Conservation (phyloP, 2,888 invertebrate genomes). For the Cyrtodaria siliqua region DNA sequence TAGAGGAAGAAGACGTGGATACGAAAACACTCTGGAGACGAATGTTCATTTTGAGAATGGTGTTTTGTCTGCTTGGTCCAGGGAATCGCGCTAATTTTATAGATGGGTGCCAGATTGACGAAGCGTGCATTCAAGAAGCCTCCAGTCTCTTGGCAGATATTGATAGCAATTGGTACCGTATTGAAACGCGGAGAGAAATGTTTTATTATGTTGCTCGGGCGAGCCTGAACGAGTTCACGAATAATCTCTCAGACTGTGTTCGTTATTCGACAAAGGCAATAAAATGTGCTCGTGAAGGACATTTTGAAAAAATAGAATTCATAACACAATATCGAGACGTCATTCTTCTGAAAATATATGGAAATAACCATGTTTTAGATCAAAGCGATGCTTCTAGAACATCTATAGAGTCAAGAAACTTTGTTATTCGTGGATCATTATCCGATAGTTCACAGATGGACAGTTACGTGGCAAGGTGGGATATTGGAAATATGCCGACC, state of each 20-base stretch:
- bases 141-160: constrained; percentile 35
- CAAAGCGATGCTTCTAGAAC: too few species aligned
- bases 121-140: constrained; percentile 32
- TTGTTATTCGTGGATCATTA: too few species aligned
- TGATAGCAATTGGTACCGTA: constrained; percentile 33
- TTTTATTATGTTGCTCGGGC: constrained; percentile 61
- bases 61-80: constrained; percentile 61
- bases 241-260: constrained; percentile 6
- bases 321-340: constrained; percentile 16
- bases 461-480: too few species aligned
- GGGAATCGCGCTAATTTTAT: constrained; percentile 61
- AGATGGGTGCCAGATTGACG: constrained; percentile 21
- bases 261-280: constrained; percentile 28
- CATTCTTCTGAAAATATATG: neutral
- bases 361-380: too few species aligned
- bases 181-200: constrained; percentile 64
- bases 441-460: too few species aligned
- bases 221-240: constrained; percentile 28
- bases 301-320: constrained; percentile 55
- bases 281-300: constrained; percentile 42
- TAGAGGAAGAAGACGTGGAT: constrained; percentile 52
- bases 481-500: too few species aligned
- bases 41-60: constrained; percentile 66
- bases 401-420: too few species aligned
- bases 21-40: constrained; percentile 56